Evolutionary conservation across 2,797 vertebrate genomes (phyloP), one percentile per base, ranked within the genome.

Genomic region (Platalea minor): DNA sequence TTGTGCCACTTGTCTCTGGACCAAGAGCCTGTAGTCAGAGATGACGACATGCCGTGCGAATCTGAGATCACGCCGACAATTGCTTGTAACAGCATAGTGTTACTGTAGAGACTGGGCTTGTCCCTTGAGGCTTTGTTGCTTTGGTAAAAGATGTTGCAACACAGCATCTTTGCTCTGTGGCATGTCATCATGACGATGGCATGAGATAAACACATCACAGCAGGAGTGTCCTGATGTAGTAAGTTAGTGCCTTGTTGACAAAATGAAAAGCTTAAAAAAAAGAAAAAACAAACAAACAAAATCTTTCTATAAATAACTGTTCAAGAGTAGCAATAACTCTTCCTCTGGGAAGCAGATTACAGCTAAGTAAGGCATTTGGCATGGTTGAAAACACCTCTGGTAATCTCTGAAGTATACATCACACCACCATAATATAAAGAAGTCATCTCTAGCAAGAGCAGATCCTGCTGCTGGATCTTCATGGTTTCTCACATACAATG

Each of bases 391-490:
- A 86, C 77, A 73, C 43, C 33, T 70, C 60, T 92, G 54, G 43
- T 81, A 46, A 17, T 69, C 75, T 48, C 41, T 64, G 45, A 88
- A 90, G 26, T 39, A 48, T 41, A 23, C 4, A 19, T 68, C 46
- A 56, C 9, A 56, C 28, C 23, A 78, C n/a, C 11, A 6, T 28
- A 84, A 37, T 35, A 59, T 51, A 94, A 89, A 92, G 33, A 76
- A 63, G 19, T 75, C 1, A 2, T 56, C 29, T 91, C 28, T 11
- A 85, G 56, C 70, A 91, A 78, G 63, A 92, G 54, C 60, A 91
- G 76, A 63, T 53, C 69, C 73, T 88, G 35, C 76, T 96, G 93
- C 78, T 95, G 54, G 26, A 54, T 91, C 68, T 77, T 81, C n/a
- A 17, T 59, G 51, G 48, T 82, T 93, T 90, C 82, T 94, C 77